phyloP scores from a whole-genome alignment of 2,888 invertebrate genomes.

The Papilio elwesi region DNA sequence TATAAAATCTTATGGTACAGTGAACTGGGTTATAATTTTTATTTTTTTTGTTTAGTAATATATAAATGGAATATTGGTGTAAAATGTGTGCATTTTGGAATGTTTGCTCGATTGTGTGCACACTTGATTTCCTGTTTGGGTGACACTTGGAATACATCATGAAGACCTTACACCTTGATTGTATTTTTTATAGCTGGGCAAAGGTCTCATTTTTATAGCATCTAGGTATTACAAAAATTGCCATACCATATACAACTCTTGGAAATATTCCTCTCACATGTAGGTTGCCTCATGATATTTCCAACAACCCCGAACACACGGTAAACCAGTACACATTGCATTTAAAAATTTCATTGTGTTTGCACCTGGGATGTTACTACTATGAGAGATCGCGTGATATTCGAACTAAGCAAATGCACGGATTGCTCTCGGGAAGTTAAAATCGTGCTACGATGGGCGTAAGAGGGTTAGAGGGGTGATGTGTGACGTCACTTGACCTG shows the following conservation, averaged over 20 bases:
- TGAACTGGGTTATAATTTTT: not conserved
- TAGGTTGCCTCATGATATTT: not conserved
- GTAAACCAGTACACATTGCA: not conserved
- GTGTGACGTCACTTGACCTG: too few relatives aligned
- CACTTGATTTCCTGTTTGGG: constrained; percentile 77
- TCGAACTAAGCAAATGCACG: too few relatives aligned
- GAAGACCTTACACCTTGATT: not conserved
- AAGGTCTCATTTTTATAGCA: not conserved
- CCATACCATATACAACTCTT: not conserved
- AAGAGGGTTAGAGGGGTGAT: not conserved
- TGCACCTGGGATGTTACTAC: not conserved
- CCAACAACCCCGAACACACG: not conserved
- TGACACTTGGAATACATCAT: constrained; percentile 58
- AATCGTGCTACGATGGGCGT: constrained; percentile 3
- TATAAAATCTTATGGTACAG: constrained; percentile 10
- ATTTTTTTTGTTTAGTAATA: too few relatives aligned
- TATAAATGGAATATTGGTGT: not conserved
- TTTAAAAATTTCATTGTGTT: constrained; percentile 5
- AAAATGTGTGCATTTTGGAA: constrained; percentile 31
- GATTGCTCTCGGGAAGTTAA: not conserved
- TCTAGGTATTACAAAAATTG: not conserved
- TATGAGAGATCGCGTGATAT: not conserved
- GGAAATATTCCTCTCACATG: not conserved
- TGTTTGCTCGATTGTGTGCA: constrained; percentile 47
- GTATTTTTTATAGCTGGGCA: not conserved